Conservation (phyloP, 2,113 vertebrate species). For the Choloepus hoffmanni region DNA sequence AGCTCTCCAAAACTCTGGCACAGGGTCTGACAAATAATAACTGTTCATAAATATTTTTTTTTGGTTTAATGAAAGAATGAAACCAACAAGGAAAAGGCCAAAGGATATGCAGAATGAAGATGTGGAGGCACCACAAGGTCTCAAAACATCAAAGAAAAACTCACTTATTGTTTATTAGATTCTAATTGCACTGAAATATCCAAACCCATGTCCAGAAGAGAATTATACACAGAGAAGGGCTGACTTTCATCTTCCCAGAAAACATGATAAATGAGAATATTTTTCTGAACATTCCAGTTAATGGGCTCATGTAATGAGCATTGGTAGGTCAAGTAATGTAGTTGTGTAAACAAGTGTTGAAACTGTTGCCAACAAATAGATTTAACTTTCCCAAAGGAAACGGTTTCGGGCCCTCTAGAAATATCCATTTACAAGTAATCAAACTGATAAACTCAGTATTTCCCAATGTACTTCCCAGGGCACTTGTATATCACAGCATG, state of each 20-base stretch:
- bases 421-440: conserved; percentile 49
- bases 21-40: not conserved
- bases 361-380: not conserved
- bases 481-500: not conserved
- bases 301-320: not conserved
- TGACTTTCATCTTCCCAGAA: not conserved
- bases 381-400: not conserved
- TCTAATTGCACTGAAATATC: not conserved
- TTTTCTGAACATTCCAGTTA: conserved; percentile 2
- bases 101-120: not conserved
- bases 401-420: not conserved
- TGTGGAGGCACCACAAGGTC: not conserved
- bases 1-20: not conserved
- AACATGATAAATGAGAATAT: not conserved
- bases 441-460: conserved; percentile 9
- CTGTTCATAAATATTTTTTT: not conserved
- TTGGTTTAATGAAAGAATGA: not conserved
- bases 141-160: not conserved
- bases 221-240: not conserved
- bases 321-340: not conserved
- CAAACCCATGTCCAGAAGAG: not conserved
- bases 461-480: not conserved
- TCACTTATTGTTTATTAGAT: not conserved
- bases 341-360: conserved; percentile 28
- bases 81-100: not conserved